Conservation (phyloP, 2,113 vertebrate genomes). For the Gymnogyps californianus region DNA sequence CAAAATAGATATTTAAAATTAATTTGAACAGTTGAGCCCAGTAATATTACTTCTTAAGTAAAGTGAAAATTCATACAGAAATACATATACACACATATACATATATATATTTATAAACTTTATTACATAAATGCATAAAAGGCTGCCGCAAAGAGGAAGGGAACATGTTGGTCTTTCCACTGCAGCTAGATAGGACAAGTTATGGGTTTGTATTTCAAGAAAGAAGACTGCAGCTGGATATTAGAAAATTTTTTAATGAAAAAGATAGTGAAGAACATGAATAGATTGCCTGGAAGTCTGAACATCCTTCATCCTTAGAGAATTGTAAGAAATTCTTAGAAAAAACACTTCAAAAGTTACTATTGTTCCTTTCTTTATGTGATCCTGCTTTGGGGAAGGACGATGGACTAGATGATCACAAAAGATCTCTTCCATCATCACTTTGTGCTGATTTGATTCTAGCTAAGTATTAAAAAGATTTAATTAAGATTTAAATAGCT, state of each 20-base stretch:
- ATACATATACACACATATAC: not conserved
- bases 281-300: not conserved
- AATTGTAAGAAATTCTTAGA: not conserved
- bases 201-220: not conserved
- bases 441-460: not conserved
- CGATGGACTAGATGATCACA: no score
- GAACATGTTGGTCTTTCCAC: not conserved
- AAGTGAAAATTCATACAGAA: not conserved
- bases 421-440: not conserved
- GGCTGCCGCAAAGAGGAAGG: not conserved
- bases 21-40: not conserved
- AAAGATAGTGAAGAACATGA: not conserved
- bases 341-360: not conserved
- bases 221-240: not conserved
- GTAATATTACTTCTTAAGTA: not conserved
- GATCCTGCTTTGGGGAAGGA: not conserved
- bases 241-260: not conserved
- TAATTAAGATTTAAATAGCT: not conserved
- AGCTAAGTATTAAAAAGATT: not conserved
- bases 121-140: not conserved
- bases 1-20: not conserved
- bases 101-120: not conserved
- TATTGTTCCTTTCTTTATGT: not conserved
- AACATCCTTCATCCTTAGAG: not conserved
- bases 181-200: not conserved